phyloP scores from a whole-genome alignment of 2,797 vertebrate genomes.

The Calcarius lapponicus region DNA sequence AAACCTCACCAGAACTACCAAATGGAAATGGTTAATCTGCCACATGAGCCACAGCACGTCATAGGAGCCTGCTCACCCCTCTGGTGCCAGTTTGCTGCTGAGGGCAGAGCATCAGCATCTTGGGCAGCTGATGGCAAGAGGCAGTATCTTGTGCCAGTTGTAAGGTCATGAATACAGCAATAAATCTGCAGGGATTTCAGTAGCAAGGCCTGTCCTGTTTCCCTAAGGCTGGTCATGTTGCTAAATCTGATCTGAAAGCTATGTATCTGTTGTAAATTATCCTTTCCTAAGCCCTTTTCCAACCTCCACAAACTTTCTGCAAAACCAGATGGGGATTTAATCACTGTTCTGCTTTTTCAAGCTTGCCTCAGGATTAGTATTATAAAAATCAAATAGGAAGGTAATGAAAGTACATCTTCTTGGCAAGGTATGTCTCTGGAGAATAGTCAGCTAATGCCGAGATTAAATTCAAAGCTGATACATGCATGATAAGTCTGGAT shows the following conservation, averaged over 20 bases:
- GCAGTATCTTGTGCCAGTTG: not conserved
- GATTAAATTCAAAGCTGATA: constrained; percentile 15
- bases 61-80: not conserved
- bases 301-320: not conserved
- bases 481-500: not conserved
- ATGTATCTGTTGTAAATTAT: not conserved
- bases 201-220: not conserved
- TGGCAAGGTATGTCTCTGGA: not conserved
- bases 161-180: not conserved
- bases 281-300: not conserved
- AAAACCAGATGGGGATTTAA: not conserved
- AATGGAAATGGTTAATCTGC: not conserved
- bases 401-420: constrained; percentile 7
- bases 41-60: accelerated
- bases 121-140: not conserved
- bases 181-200: not conserved
- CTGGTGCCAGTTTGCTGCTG: not conserved
- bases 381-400: not conserved
- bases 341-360: not conserved
- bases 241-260: not conserved
- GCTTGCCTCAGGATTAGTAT: not conserved
- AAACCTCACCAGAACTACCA: too few species aligned
- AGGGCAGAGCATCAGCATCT: not conserved
- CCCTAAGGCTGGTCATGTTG: not conserved
- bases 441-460: not conserved